phyloP scores from a whole-genome alignment of 2,888 invertebrate genomes.

The Phania funesta region DNA sequence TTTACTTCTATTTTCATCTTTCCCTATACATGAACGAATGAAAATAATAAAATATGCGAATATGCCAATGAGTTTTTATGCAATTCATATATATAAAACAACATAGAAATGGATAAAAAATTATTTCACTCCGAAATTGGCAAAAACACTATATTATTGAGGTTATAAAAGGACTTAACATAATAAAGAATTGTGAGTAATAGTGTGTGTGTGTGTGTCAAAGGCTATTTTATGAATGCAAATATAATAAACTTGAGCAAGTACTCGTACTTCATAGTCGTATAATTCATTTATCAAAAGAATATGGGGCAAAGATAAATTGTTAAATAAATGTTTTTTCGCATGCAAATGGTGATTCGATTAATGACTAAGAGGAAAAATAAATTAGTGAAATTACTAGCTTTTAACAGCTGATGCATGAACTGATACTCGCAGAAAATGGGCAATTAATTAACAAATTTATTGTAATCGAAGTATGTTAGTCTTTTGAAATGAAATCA shows the following conservation, averaged over 20 bases:
- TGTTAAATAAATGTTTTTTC: slow-evolving; percentile 23
- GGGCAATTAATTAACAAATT: slow-evolving; percentile 14
- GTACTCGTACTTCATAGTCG: slow-evolving; percentile 34
- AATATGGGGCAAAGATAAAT: slow-evolving; percentile 36
- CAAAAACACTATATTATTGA: slow-evolving; percentile 37
- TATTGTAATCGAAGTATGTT: no score
- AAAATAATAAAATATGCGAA: slow-evolving; percentile 37
- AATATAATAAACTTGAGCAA: slow-evolving; percentile 51
- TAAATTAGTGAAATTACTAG: neutral
- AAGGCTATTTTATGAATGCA: slow-evolving; percentile 55
- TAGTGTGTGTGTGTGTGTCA: neutral
- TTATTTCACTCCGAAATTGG: slow-evolving; percentile 10
- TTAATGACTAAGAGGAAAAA: slow-evolving; percentile 19
- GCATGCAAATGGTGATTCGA: slow-evolving; percentile 17
- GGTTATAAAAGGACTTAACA: slow-evolving; percentile 50
- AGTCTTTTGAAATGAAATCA: no score
- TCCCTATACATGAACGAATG: slow-evolving; percentile 4
- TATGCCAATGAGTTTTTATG: slow-evolving; percentile 51
- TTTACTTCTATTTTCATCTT: neutral
- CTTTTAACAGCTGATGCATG: slow-evolving; percentile 3
- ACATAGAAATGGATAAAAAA: neutral
- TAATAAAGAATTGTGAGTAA: slow-evolving; percentile 20
- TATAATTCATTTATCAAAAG: slow-evolving; percentile 51
- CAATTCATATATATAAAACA: slow-evolving; percentile 21
- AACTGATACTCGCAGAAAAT: slow-evolving; percentile 6